These are phyloP conservation scores for Parazoanthus darwini DNA, from an alignment of 92 coral and sea anemone genomes.

Conservation along the genomic window DNA sequence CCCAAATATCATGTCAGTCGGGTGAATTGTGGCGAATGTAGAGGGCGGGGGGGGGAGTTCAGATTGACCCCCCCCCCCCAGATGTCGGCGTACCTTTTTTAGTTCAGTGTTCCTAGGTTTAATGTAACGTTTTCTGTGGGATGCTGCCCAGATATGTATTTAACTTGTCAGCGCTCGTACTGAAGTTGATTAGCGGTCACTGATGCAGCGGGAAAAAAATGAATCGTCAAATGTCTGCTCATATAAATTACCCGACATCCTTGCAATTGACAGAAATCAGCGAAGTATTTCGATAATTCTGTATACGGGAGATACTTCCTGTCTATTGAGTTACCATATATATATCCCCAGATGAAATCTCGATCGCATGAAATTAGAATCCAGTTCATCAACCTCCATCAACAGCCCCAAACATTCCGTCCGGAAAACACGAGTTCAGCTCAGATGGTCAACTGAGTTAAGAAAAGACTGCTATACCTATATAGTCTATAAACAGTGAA, in stretches of 20 bases:
- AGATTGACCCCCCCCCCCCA: too few species aligned
- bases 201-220: not conserved
- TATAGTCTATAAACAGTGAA: too few species aligned
- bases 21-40: too few species aligned
- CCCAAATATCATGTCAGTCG: too few species aligned
- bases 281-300: not conserved
- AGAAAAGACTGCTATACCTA: not conserved
- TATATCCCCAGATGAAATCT: not conserved
- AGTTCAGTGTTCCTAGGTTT: too few species aligned
- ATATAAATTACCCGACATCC: not conserved
- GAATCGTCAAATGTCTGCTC: too few species aligned
- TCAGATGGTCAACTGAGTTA: not conserved
- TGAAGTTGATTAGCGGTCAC: not conserved
- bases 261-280: not conserved
- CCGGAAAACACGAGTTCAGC: not conserved
- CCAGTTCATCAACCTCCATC: slow-evolving; percentile 19
- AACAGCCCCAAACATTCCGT: slow-evolving; percentile 16
- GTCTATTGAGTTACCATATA: not conserved
- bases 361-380: not conserved
- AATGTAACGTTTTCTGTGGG: too few species aligned
- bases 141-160: too few species aligned
- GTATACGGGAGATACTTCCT: not conserved
- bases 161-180: too few species aligned
- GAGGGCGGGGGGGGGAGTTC: too few species aligned
- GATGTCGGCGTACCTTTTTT: too few species aligned